A percentile compares a stretch with the other conserved stretches of the same genome.
phyloP scores from a whole-genome alignment of 2,113 vertebrate species.

The Rhinopomastus cyanomelas region DNA sequence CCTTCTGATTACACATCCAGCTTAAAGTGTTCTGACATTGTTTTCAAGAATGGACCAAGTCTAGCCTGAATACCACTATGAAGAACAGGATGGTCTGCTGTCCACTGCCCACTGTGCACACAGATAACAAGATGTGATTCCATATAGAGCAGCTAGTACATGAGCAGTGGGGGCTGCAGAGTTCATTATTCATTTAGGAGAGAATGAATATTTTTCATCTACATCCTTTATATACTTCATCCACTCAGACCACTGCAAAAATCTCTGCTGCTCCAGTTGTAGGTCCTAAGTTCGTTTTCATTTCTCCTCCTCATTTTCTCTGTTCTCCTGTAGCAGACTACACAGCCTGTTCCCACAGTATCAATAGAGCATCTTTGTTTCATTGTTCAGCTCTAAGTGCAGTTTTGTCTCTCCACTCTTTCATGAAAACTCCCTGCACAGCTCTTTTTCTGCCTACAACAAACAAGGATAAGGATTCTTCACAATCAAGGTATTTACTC shows the following conservation, averaged over 20 bases:
- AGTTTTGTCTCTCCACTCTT: not conserved
- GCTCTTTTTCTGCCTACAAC: not conserved
- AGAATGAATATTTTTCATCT: not conserved
- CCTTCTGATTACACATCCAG: not conserved
- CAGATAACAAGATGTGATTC: accelerated
- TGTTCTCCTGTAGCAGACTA: not conserved
- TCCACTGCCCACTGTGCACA: not conserved
- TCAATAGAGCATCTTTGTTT: not conserved
- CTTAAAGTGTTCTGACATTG: not conserved
- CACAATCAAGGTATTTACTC: not conserved
- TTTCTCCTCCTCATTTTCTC: not conserved
- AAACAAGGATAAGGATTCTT: not conserved
- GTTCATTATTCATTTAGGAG: not conserved
- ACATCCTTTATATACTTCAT: not conserved
- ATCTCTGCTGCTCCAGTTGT: not conserved
- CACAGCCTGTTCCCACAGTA: not conserved
- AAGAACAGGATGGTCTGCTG: not conserved
- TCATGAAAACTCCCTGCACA: not conserved
- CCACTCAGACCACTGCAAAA: not conserved
- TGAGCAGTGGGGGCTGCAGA: no score
- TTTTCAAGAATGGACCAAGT: not conserved
- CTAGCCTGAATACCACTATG: not conserved
- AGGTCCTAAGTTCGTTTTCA: not conserved
- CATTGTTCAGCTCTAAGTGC: not conserved
- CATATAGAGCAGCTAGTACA: not conserved